phyloP scores from a whole-genome alignment of 2,888 invertebrate species.

The Nephrotoma flavescens region DNA sequence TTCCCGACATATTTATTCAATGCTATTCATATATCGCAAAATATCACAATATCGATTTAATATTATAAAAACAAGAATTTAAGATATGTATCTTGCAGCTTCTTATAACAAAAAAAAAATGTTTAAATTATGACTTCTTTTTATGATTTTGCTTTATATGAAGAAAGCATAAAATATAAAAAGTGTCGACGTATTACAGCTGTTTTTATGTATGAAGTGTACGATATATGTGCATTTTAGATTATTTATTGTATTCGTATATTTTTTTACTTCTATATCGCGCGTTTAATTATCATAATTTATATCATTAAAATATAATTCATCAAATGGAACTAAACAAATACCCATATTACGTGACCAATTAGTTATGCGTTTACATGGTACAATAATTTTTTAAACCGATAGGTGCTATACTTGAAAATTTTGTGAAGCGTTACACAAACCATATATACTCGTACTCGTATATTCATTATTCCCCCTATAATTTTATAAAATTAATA shows the following conservation, averaged over 20 bases:
- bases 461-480: not conserved
- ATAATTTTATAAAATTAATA: not conserved
- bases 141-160: not conserved
- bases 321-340: not conserved
- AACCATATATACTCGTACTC: not conserved
- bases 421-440: not conserved
- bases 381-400: not conserved
- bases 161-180: not conserved
- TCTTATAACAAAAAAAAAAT: not conserved
- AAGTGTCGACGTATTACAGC: not conserved
- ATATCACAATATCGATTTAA: not conserved
- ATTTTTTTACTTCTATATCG: not conserved
- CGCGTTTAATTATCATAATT: not conserved
- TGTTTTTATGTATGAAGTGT: not conserved
- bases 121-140: not conserved
- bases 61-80: not conserved
- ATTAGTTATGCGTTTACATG: not conserved
- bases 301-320: not conserved
- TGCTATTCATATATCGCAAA: not conserved
- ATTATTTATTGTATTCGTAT: not conserved
- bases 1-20: not conserved
- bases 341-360: not conserved
- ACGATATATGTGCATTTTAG: not conserved
- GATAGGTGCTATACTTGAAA: not conserved
- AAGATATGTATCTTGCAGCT: not conserved